These are phyloP conservation scores for Cebidichthys violaceus DNA, from an alignment of 2,113 vertebrate genomes.

Conservation along the genomic window DNA sequence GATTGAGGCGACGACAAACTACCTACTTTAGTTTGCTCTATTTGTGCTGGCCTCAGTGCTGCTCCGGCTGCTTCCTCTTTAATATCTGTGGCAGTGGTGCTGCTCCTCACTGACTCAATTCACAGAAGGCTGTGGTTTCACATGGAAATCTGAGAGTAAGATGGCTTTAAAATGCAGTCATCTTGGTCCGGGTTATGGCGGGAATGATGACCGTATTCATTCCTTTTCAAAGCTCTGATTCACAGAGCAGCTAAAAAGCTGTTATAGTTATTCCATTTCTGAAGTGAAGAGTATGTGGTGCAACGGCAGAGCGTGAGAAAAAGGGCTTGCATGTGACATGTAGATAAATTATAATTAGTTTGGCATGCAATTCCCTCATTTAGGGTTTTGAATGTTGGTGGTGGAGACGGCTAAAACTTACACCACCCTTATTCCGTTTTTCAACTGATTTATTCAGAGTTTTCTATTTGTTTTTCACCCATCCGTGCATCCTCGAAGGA, in stretches of 20 bases:
- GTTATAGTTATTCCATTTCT: not conserved
- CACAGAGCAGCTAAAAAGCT: slow-evolving; percentile 9
- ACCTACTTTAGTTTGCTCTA: slow-evolving; percentile 41
- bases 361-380: not conserved
- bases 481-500: not conserved
- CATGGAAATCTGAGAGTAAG: slow-evolving; percentile 20
- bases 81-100: slow-evolving; percentile 7
- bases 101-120: slow-evolving; percentile 29
- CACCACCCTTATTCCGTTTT: not conserved
- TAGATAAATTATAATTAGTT: not conserved
- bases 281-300: not conserved
- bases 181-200: slow-evolving; percentile 9
- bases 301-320: not conserved
- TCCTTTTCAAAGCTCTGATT: slow-evolving; percentile 18
- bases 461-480: not conserved
- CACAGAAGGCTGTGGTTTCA: slow-evolving; percentile 37
- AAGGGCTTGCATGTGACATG: not conserved
- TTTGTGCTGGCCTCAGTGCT: not conserved
- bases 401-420: not conserved
- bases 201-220: slow-evolving; percentile 23
- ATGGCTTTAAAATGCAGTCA: slow-evolving; percentile 46
- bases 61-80: slow-evolving; percentile 18
- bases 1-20: slow-evolving; percentile 38
- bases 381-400: not conserved
- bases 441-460: not conserved